Base-by-base conservation (phyloP, 2,888 invertebrate species). In the Hyppa rectilinea region DNA sequence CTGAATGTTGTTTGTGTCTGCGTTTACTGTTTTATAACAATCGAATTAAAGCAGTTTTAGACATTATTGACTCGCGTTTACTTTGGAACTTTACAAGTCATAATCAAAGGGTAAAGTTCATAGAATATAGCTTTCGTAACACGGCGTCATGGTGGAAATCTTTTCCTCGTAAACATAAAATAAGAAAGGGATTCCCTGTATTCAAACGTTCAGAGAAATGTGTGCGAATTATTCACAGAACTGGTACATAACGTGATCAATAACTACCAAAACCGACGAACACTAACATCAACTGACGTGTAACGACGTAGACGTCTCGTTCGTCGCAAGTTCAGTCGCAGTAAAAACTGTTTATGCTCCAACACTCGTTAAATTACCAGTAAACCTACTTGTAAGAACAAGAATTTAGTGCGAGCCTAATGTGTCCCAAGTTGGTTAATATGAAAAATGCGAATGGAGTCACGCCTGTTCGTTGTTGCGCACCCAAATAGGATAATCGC, bases 401-500 rank as follows among this genome's bases (percentile, higher is more conserved):
- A 75, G 73, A 79, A 79, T 75, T 69, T 71, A 79, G 80, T 83
- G 66, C 59, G 65, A 36, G 59, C 75, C 79, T 89, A 87, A 88
- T 89, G 89, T 87, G 87, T 90, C 89, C 89, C 79, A 86, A 88
- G 87, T 90, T 88, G 86, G 87, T 87, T 88, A 86, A 85, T 90
- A 90, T 89, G 89, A 92, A 92, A 93, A 93, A 92, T 91, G 88
- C 83, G 87, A 82, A 83, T 72, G 81, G 81, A 91, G 94, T 93
- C 93, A 93, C 93, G 94, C 92, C 92, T 91, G 91, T 91, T 89
- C 89, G 90, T 84, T 89, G 92, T 92, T 88, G 89, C 89, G 87
- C 87, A 89, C 90, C 89, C 90, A 92, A 94, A 94, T 93, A 92
- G 93, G 93, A 93, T 94, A 94, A 94, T 94, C 93, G 94, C 88